Conservation (phyloP, 1,140 invertebrate genomes). For the Brachionus manjavacas region DNA sequence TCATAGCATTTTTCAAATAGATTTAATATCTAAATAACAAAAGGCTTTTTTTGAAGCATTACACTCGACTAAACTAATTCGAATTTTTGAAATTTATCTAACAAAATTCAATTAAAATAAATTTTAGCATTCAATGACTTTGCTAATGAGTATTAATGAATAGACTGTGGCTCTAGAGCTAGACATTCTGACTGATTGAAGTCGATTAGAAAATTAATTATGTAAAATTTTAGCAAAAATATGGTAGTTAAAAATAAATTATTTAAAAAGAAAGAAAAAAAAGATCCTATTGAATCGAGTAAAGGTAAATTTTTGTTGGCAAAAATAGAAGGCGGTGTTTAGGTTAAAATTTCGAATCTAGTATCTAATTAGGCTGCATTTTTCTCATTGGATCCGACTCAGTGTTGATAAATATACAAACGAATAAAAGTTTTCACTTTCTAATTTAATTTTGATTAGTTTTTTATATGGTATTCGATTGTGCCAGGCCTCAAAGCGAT, state of each 20-base stretch:
- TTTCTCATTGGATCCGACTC: neutral
- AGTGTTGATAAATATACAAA: neutral
- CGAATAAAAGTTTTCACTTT: neutral
- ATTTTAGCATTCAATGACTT: too few species aligned
- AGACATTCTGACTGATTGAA: neutral
- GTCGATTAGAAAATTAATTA: neutral
- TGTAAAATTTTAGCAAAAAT: neutral
- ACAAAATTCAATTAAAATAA: too few species aligned
- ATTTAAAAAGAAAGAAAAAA: neutral
- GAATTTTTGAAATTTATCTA: too few species aligned
- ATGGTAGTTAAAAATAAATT: neutral
- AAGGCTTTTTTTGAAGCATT: too few species aligned
- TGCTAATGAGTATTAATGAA: too few species aligned
- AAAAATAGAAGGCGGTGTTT: neutral
- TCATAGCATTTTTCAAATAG: too few species aligned
- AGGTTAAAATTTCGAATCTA: neutral
- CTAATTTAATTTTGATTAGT: slow-evolving; percentile 29
- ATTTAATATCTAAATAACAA: too few species aligned
- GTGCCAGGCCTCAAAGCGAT: neutral
- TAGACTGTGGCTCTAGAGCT: neutral
- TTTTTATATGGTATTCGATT: neutral
- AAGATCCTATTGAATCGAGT: neutral
- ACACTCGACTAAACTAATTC: too few species aligned
- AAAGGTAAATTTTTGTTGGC: slow-evolving; percentile 14
- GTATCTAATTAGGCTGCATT: neutral